Percentiles rank a stretch among this genome's conserved stretches.
Evolutionary conservation across 2,113 vertebrate species (phyloP).

Genomic region (Cyprinodon brontotheroides): DNA sequence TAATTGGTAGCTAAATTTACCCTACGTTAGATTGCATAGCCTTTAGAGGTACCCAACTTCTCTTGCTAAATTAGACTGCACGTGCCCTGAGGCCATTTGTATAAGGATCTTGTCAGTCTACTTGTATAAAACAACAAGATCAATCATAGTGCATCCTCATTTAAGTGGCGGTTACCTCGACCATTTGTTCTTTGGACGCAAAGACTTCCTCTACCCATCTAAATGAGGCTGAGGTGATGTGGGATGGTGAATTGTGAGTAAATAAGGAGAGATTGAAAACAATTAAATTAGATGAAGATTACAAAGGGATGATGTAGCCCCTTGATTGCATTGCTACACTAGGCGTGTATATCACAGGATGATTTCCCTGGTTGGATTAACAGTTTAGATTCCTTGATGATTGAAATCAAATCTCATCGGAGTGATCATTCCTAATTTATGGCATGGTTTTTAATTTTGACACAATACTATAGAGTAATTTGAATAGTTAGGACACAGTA

Average conservation of each 20-base stretch:
- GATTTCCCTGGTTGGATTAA: slow-evolving; percentile 42
- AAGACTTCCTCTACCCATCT: slow-evolving; percentile 7
- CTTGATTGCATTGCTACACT: slow-evolving; percentile 23
- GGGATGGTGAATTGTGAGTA: slow-evolving; percentile 21
- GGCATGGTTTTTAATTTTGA: slow-evolving; percentile 8
- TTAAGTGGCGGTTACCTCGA: not conserved
- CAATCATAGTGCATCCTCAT: not conserved
- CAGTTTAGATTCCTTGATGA: not conserved
- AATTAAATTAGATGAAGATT: slow-evolving; percentile 44
- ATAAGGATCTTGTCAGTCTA: slow-evolving; percentile 70
- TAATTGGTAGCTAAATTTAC: slow-evolving; percentile 76
- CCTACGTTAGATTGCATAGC: slow-evolving; percentile 54
- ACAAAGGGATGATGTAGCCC: slow-evolving; percentile 13
- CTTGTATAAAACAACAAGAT: slow-evolving; percentile 38
- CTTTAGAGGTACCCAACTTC: slow-evolving; percentile 61
- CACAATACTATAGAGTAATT: not conserved
- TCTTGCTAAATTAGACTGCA: slow-evolving; percentile 72
- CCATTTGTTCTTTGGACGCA: slow-evolving; percentile 6
- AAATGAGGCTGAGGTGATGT: slow-evolving; percentile 4
- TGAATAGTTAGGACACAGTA: not conserved
- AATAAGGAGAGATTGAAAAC: slow-evolving; percentile 39
- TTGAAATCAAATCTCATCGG: slow-evolving; percentile 19
- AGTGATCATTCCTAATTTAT: not conserved
- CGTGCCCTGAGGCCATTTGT: slow-evolving; percentile 57
- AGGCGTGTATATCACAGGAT: slow-evolving; percentile 25